Conservation (phyloP, 2,888 invertebrate species). For the Cantharis rufa region DNA sequence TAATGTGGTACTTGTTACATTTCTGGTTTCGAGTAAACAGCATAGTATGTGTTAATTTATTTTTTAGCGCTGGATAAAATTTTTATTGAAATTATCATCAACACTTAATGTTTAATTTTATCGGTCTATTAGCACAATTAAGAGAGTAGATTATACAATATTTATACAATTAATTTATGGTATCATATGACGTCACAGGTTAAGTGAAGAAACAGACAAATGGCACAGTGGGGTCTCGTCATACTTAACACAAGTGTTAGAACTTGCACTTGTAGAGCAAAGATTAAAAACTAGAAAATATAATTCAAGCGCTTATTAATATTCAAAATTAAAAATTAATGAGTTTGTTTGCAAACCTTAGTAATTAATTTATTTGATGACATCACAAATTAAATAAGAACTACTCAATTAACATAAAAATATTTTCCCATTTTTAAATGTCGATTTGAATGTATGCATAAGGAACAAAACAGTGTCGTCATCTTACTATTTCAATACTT, state of each 20-base stretch:
- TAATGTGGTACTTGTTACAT: background rate
- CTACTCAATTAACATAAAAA: background rate
- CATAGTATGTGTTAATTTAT: background rate
- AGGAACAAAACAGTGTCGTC: background rate
- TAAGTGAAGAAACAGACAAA: constrained; percentile 18
- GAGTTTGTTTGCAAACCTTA: background rate
- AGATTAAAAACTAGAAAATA: background rate
- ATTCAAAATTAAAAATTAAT: background rate
- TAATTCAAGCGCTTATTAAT: background rate
- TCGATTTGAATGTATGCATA: background rate
- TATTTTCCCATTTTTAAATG: background rate
- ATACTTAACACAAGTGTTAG: constrained; percentile 11
- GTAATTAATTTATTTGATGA: background rate
- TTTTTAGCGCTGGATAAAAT: background rate
- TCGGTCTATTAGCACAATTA: constrained; percentile 6
- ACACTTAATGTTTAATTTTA: background rate
- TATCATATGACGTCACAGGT: constrained; percentile 19
- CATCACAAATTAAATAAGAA: constrained; percentile 1
- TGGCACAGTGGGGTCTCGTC: constrained; percentile 12
- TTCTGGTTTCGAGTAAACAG: background rate
- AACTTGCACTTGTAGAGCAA: background rate
- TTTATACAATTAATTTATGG: constrained; percentile 1
- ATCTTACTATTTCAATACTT: background rate
- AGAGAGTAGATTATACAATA: background rate
- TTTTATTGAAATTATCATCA: background rate